Evolutionary conservation across 2,888 invertebrate genomes (phyloP).

Genomic region (Agrotis clavis): DNA sequence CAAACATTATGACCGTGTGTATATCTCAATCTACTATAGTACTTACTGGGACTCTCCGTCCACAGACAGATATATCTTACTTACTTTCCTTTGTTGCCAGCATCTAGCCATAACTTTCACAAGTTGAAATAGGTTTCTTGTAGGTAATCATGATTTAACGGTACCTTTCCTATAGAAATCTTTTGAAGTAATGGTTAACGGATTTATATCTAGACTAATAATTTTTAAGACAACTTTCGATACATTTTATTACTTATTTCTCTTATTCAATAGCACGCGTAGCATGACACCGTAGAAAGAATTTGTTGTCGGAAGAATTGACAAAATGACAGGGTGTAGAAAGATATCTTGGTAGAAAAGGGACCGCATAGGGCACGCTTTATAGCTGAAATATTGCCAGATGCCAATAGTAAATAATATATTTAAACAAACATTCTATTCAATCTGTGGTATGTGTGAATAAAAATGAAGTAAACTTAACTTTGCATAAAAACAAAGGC

Average conservation of each 20-base stretch:
- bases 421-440: no score
- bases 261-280: no score
- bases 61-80: conserved; percentile 26
- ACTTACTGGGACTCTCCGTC: neutral
- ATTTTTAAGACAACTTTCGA: neutral
- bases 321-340: no score
- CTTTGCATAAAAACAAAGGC: conserved; percentile 7
- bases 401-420: no score
- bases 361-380: no score
- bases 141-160: conserved; percentile 32
- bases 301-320: no score
- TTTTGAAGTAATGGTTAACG: neutral
- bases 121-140: conserved; percentile 32
- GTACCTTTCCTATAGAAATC: conserved; percentile 24
- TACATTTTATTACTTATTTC: no score
- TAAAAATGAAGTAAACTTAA: neutral
- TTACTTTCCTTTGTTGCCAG: conserved; percentile 47
- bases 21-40: conserved; percentile 7
- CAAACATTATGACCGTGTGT: neutral
- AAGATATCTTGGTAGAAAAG: no score
- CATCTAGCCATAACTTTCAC: conserved; percentile 42
- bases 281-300: no score
- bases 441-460: neutral
- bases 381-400: no score
- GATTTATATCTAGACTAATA: neutral